Evolutionary conservation across 2,797 vertebrate species (phyloP), one percentile per base, ranked within the genome.

Genomic region (Pseudochaenichthys georgianus): DNA sequence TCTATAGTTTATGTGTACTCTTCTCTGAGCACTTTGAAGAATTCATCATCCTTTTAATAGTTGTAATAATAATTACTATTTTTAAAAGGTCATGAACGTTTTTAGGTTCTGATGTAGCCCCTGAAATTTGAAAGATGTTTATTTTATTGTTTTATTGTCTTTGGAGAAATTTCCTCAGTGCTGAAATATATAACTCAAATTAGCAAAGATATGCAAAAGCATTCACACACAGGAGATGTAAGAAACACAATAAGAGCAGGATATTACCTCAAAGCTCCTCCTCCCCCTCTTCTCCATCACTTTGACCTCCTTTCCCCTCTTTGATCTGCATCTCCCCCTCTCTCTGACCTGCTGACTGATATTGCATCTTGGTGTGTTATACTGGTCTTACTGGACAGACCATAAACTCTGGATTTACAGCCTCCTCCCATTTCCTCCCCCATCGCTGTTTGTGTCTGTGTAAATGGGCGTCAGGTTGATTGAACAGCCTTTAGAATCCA

Each of bases 381-480:
- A 87, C 61, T 80, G 81, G 71, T 83, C 76, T 67, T 57, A 47
- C 59, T 61, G 52, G 85, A 76, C 64, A 50, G 64, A 74, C 58
- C 78, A 77, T 87, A 87, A 88, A 89, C 60, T 51, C 60, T 51
- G 53, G 64, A 86, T 89, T 87, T 84, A 89, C 45, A 43, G 75
- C 74, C n/a, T 16, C 64, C 62, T 13, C 59, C 48, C 46, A 13
- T 55, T 3, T 43, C 69, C 47, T 57, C 62, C 48, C 38, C 13
- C 45, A 50, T 69, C 3, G 47, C 53, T 72, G 64, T 75, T 82
- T 62, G 71, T 77, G 70, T 73, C 38, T 3, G 21, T 53, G 80
- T 84, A 82, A 83, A 88, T 78, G 68, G 62, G 38, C 7, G 45
- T 69, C 79, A 74, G 69, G 64, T 64, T 31, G 23, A 50, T 67